These are phyloP conservation scores for Arctia plantaginis DNA, from an alignment of 2,888 invertebrate species.

Conservation along the genomic window DNA sequence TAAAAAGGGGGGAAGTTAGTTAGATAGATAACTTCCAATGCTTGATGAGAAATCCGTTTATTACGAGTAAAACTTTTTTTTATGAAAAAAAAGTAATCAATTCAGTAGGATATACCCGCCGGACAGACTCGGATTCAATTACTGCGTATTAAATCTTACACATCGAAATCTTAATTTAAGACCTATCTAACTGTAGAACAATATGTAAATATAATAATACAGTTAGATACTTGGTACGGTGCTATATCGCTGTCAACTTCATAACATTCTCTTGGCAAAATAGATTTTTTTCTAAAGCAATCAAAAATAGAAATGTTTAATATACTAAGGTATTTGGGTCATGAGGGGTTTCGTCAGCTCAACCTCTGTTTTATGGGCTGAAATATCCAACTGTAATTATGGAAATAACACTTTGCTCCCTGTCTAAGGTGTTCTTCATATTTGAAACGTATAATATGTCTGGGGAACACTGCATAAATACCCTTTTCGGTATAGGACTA, in stretches of 20 bases:
- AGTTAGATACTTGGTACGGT: slow-evolving; percentile 2
- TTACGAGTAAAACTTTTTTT: no score
- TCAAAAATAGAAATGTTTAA: slow-evolving; percentile 43
- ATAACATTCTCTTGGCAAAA: slow-evolving; percentile 23
- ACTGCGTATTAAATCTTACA: no score
- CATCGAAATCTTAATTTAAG: background rate
- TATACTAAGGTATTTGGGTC: slow-evolving; percentile 49
- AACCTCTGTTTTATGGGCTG: slow-evolving; percentile 11
- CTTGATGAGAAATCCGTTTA: no score
- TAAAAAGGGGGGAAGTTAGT: no score
- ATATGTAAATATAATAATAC: background rate
- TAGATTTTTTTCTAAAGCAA: slow-evolving; percentile 43
- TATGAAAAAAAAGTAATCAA: no score
- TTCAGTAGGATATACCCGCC: no score
- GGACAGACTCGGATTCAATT: no score
- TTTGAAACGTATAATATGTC: slow-evolving; percentile 6
- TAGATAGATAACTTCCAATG: no score
- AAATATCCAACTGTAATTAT: slow-evolving; percentile 36
- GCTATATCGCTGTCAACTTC: slow-evolving; percentile 19
- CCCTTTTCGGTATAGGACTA: background rate
- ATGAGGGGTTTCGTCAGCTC: slow-evolving; percentile 18
- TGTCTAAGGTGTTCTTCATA: slow-evolving; percentile 29
- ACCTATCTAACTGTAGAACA: background rate
- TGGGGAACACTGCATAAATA: background rate
- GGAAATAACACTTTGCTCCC: slow-evolving; percentile 31